Percentiles rank a stretch among this genome's conserved stretches.
Conservation (phyloP, 1,140 invertebrate species). For the Ceratina japonica region DNA sequence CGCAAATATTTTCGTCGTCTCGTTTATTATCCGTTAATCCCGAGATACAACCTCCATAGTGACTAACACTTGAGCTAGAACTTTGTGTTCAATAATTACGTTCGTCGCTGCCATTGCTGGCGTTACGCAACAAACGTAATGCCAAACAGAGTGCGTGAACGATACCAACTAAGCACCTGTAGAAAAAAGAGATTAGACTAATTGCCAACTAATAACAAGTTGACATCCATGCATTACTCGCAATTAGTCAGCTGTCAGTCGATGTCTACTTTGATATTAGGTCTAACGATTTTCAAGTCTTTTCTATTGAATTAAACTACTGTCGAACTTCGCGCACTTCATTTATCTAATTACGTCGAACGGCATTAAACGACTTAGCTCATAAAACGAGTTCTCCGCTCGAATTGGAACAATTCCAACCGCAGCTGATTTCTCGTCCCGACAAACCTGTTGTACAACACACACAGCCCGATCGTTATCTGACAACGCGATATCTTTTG, state of each 20-base stretch:
- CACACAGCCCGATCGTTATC: conserved; percentile 3
- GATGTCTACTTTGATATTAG: too few species aligned
- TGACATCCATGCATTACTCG: neutral
- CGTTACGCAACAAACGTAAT: neutral
- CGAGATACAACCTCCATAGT: conserved; percentile 17
- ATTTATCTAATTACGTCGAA: too few species aligned
- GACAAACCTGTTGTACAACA: conserved; percentile 25
- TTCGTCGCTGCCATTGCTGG: conserved; percentile 27
- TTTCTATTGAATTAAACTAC: too few species aligned
- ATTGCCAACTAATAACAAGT: conserved; percentile 17
- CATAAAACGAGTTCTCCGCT: too few species aligned
- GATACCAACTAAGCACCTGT: neutral
- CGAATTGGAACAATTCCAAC: neutral
- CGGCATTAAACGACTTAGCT: neutral
- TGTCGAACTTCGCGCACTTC: too few species aligned
- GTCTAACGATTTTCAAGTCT: too few species aligned
- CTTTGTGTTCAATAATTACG: conserved; percentile 24
- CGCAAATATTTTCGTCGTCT: conserved; percentile 35
- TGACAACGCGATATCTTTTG: conserved; percentile 20
- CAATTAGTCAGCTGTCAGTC: too few species aligned
- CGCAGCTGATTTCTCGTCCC: neutral
- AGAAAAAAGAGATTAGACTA: neutral
- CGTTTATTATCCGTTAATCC: neutral
- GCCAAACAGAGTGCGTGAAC: conserved; percentile 5
- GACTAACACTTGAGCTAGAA: conserved; percentile 18